Conservation (phyloP, 2,113 vertebrate species). For the Tichodroma muraria region DNA sequence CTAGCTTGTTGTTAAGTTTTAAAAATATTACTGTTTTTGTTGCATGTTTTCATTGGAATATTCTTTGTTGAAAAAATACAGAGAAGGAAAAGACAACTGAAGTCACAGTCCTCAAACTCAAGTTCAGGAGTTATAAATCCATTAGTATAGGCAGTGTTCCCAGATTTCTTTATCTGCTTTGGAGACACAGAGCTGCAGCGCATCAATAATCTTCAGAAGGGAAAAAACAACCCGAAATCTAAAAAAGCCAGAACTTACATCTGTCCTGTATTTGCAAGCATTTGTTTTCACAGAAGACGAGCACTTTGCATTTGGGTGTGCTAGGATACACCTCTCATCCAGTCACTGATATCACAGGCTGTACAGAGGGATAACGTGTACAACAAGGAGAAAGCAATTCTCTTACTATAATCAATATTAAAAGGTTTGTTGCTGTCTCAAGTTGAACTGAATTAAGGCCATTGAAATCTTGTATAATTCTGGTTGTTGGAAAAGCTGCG, state of each 20-base stretch:
- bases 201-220: not conserved
- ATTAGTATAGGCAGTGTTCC: not conserved
- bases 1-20: not conserved
- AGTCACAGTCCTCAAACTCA: not conserved
- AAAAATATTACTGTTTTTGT: not conserved
- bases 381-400: not conserved
- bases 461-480: not conserved
- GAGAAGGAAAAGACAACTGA: not conserved
- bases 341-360: not conserved
- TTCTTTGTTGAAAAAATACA: not conserved
- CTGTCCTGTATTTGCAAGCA: not conserved
- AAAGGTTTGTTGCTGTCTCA: not conserved
- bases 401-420: not conserved
- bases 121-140: not conserved
- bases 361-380: not conserved
- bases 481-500: not conserved
- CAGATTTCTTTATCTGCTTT: not conserved
- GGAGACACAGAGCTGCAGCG: not conserved
- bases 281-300: not conserved
- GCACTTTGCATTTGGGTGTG: not conserved
- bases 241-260: not conserved
- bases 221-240: not conserved
- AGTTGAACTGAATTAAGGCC: not conserved
- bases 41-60: slow-evolving; percentile 15
- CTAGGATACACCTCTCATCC: not conserved